phyloP scores from a whole-genome alignment of 2,113 vertebrate genomes.

The Zootoca vivipara region DNA sequence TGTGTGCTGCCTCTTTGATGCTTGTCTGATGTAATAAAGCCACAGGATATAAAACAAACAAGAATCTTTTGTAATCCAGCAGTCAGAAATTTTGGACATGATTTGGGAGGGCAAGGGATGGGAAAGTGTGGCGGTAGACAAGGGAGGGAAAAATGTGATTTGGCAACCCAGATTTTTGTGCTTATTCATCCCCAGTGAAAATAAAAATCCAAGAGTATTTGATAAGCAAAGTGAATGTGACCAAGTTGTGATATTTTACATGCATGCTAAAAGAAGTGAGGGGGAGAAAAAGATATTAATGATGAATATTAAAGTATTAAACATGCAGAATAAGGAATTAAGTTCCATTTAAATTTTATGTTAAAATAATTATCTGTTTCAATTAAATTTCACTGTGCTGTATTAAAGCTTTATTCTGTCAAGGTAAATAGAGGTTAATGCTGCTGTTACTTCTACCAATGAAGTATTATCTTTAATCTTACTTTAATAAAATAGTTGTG shows the following conservation, averaged over 20 bases:
- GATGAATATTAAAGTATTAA: slow-evolving; percentile 78
- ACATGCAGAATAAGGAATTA: slow-evolving; percentile 78
- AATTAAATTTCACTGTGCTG: slow-evolving; percentile 78
- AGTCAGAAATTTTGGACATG: slow-evolving; percentile 71
- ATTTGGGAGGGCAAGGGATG: background rate
- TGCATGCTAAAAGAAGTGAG: slow-evolving; percentile 61
- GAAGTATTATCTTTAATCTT: slow-evolving; percentile 83
- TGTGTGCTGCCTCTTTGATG: slow-evolving; percentile 77
- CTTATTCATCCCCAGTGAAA: slow-evolving; percentile 55
- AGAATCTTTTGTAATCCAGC: slow-evolving; percentile 71
- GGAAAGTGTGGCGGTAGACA: background rate
- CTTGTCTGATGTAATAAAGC: slow-evolving; percentile 79
- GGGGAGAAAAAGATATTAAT: slow-evolving; percentile 69
- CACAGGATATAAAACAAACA: slow-evolving; percentile 72
- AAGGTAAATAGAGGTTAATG: slow-evolving; percentile 85
- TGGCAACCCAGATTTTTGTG: slow-evolving; percentile 26
- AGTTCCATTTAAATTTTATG: slow-evolving; percentile 79
- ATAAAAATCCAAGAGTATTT: slow-evolving; percentile 70
- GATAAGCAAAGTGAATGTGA: slow-evolving; percentile 63
- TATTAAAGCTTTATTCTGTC: slow-evolving; percentile 83
- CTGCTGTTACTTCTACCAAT: slow-evolving; percentile 72
- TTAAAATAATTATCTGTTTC: slow-evolving; percentile 79
- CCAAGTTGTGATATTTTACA: slow-evolving; percentile 67
- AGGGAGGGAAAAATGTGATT: background rate
- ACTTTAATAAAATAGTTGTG: slow-evolving; percentile 79